Base-by-base conservation (phyloP, 1,140 invertebrate species). In the Propsilocerus akamusi region DNA sequence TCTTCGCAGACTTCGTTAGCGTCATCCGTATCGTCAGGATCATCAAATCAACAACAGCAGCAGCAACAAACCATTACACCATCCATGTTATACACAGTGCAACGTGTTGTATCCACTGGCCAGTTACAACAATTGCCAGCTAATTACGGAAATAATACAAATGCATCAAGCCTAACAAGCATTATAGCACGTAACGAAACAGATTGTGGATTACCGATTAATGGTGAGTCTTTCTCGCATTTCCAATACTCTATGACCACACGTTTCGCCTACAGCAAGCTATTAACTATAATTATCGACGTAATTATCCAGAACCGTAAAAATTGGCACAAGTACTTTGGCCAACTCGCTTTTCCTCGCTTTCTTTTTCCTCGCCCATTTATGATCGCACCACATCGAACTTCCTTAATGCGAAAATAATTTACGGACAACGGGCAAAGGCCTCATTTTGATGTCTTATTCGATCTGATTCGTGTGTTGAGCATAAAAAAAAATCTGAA, bases 171-270 rank as follows among this genome's bases (percentile, higher is more conserved):
- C 22, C 14, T 41, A 41, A 41, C 14, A 20, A 41, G 34, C 34
- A 41, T 41, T 41, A 41, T 41, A 41, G 17, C 34, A 41, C 34
- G 34, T 41, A 41, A 41, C 34, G 34, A 41, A 41, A 41, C 34
- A 41, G 34, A 41, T 41, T 41, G 34, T 10, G 34, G 34, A 41
- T 41, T 41, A 41, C 34, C 34, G 34, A 41, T 20, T 41, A 41
- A 41, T 41, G 34, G 34, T 41, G 10, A 41, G 34, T 41, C n/a
- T 30, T 30, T 41, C 34, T 41, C 17, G 17, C 17, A 8, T 41
- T 41, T 41, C 10, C 20, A 17, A 4, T 34, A 34, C 12, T 17
- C 20, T 30, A 30, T n/a, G n/a, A n/a, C n/a, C 10, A 11, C 28
- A 30, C 28, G 28, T 30, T 30, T 30, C 28, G 10, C 10, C n/a